Evolutionary conservation across 2,888 invertebrate species (phyloP), one percentile per base, ranked within the genome.

Genomic region (Drosophila monieri): DNA sequence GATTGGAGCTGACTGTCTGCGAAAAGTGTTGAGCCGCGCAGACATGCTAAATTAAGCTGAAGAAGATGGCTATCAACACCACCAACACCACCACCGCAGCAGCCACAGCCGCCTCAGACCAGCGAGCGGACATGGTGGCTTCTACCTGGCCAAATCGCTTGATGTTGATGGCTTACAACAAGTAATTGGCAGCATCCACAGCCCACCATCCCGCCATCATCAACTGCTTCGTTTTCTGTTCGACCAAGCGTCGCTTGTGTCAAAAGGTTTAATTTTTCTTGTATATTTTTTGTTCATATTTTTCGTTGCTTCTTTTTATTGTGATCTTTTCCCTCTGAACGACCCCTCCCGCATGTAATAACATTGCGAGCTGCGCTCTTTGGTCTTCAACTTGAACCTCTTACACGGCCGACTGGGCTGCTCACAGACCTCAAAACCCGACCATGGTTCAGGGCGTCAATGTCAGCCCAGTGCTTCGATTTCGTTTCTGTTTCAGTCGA

Each of bases 1-100:
- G 57, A 37, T 37, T 53, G 53, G 14, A 23, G 30, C 47, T 47
- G 39, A 27, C 48, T 58, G 46, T 47, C 65, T 60, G 76, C 55
- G 77, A 76, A 86, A 84, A 84, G 84, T 84, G 84, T 84, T 84
- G 84, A 86, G 76, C 84, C 87, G 81, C 77, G 79, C 87, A 86
- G 84, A 84, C 84, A 84, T 84, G 84, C 84, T 84, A 84, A 84
- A 84, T 84, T 84, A 84, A 84, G 87, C 84, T 85, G 87, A 86
- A 84, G 84, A 84, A 86, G 84, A 84, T 84, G 84, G 87, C 87
- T 84, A 84, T 84, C 84, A 84, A 84, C 84, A 84, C 84, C 85
- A 80, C 71, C 83, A 78, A 66, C 76, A 80, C 57, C 68, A 35
- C 59, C 52, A 48, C 59, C 60, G 18, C 18, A 18, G 18, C 18